phyloP scores from a whole-genome alignment of 2,888 invertebrate species.

The Chrysolina oricalcia region DNA sequence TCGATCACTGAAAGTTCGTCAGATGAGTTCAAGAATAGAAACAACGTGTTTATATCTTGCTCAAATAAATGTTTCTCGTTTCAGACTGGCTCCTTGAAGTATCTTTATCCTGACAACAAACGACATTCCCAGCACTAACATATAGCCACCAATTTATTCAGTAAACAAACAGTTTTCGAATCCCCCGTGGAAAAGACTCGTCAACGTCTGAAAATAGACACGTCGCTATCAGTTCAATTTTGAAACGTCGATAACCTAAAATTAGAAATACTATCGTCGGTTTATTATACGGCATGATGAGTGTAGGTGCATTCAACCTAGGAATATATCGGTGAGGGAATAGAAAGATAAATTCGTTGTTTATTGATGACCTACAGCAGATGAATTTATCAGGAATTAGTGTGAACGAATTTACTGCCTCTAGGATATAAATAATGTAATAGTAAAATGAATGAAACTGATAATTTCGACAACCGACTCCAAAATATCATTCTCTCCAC shows the following conservation, averaged over 20 bases:
- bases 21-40: neutral
- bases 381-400: no score
- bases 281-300: neutral
- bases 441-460: no score
- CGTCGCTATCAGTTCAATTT: neutral
- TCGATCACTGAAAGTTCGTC: no score
- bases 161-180: neutral
- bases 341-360: neutral
- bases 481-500: no score
- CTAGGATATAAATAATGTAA: no score
- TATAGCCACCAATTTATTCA: neutral
- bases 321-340: neutral
- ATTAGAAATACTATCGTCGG: neutral
- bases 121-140: neutral
- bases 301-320: neutral
- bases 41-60: neutral
- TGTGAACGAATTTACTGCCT: no score
- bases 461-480: no score
- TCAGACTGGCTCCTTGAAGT: neutral
- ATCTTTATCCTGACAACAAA: neutral
- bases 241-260: slow-evolving; percentile 7
- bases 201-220: neutral
- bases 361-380: neutral
- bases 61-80: neutral
- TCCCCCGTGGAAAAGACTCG: neutral